These are phyloP conservation scores for Drosophila imparisetae DNA, from an alignment of 2,888 invertebrate species.

Conservation along the genomic window DNA sequence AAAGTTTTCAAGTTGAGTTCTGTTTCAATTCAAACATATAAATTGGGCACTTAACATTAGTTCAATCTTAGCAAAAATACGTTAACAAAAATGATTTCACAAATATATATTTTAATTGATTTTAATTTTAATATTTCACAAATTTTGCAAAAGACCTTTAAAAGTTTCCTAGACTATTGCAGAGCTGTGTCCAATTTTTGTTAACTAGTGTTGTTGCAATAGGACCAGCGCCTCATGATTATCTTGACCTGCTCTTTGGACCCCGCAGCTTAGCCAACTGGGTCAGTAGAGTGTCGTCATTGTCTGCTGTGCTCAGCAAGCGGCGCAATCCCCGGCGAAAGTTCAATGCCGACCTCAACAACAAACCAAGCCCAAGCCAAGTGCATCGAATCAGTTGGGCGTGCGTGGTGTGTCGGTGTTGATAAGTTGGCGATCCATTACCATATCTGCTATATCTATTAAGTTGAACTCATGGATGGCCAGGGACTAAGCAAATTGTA, in stretches of 20 bases:
- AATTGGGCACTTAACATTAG: background rate
- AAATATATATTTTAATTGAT: background rate
- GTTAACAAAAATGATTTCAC: background rate
- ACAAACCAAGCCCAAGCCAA: constrained; percentile 11
- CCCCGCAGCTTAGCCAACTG: constrained; percentile 53
- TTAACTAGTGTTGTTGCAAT: constrained; percentile 50
- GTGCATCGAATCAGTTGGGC: constrained; percentile 52
- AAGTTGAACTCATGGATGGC: constrained; percentile 21
- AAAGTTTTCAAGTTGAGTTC: background rate
- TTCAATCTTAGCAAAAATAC: background rate
- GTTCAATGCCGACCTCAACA: constrained; percentile 66
- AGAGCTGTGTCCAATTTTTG: background rate
- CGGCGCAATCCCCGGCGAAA: constrained; percentile 43
- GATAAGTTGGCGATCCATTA: constrained; percentile 50
- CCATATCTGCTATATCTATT: constrained; percentile 18
- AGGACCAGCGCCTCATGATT: constrained; percentile 66
- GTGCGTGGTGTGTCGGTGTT: constrained; percentile 12
- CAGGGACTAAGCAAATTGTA: constrained; percentile 63
- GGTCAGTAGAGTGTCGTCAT: constrained; percentile 73
- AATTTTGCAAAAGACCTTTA: background rate
- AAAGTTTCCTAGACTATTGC: background rate
- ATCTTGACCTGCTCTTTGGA: constrained; percentile 37
- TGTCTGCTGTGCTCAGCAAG: constrained; percentile 46
- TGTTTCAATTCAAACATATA: too few species aligned
- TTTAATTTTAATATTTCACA: background rate